Percentiles rank a stretch among this genome's conserved stretches.
Evolutionary conservation across 2,113 vertebrate genomes (phyloP).

Genomic region (Mirounga angustirostris): DNA sequence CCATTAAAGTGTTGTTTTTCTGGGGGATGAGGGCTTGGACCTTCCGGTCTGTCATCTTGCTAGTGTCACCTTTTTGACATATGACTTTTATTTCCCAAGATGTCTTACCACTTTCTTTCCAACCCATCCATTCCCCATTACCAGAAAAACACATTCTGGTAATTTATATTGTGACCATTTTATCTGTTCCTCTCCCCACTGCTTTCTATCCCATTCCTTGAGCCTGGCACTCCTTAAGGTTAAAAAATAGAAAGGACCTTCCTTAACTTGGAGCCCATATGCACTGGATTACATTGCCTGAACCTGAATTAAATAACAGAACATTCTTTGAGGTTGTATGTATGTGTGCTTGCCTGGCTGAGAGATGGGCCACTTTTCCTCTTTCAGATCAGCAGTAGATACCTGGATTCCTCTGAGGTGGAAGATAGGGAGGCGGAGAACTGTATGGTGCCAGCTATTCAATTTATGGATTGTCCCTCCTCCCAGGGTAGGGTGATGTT

Average conservation of each 20-base stretch:
- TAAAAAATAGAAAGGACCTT: neutral
- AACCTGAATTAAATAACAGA: neutral
- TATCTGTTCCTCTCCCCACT: neutral
- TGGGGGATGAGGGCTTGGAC: neutral
- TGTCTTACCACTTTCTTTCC: neutral
- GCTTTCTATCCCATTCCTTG: neutral
- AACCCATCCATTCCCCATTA: neutral
- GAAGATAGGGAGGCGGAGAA: neutral
- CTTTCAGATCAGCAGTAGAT: neutral
- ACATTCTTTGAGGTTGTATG: neutral
- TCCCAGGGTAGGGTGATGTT: neutral
- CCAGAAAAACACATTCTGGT: neutral
- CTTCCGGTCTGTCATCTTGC: neutral
- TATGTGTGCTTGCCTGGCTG: neutral
- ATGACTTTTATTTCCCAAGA: neutral
- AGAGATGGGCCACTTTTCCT: neutral
- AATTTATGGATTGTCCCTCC: neutral
- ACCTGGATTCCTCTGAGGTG: neutral
- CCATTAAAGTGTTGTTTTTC: neutral
- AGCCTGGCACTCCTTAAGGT: neutral
- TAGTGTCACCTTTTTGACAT: neutral
- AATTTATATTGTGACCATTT: neutral
- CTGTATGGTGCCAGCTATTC: neutral
- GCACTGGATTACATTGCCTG: neutral
- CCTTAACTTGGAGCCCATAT: neutral